These are phyloP conservation scores for Kryphioiulus occultus DNA, from an alignment of 2,888 invertebrate species.

Conservation along the genomic window DNA sequence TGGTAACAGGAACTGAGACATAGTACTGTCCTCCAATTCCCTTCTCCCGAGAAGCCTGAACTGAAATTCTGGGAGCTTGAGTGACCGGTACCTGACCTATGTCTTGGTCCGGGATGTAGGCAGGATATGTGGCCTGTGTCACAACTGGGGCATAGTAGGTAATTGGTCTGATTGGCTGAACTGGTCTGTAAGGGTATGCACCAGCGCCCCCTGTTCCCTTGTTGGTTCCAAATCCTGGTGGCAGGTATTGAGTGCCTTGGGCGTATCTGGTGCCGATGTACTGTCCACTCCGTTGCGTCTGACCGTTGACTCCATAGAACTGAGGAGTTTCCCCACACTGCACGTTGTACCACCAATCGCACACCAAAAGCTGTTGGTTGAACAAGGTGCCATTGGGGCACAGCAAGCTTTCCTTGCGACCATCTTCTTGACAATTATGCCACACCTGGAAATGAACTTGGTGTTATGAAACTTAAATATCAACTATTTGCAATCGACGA, in stretches of 20 bases:
- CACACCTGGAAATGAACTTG: constrained; percentile 47
- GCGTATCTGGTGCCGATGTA: not conserved
- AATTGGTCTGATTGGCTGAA: constrained; percentile 1
- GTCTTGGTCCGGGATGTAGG: constrained; percentile 11
- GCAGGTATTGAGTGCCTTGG: not conserved
- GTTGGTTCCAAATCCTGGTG: constrained; percentile 43
- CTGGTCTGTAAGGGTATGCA: constrained; percentile 6
- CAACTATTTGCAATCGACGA: not conserved
- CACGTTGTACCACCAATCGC: constrained; percentile 55
- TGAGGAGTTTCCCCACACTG: constrained; percentile 48
- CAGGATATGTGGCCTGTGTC: constrained; percentile 14
- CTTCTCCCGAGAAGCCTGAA: not conserved
- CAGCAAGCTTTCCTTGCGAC: constrained; percentile 50
- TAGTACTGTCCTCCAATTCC: not conserved
- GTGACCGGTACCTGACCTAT: not conserved
- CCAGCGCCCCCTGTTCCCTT: not conserved
- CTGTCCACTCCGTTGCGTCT: constrained; percentile 14
- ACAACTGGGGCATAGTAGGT: not conserved
- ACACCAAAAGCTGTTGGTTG: constrained; percentile 54
- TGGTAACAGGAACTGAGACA: not conserved
- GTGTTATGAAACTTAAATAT: not conserved
- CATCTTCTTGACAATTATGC: constrained; percentile 51
- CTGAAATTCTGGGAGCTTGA: not conserved
- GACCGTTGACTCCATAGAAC: constrained; percentile 40
- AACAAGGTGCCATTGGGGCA: constrained; percentile 52